phyloP scores from a whole-genome alignment of 2,113 vertebrate species.

The Speoplatyrhinus poulsoni region DNA sequence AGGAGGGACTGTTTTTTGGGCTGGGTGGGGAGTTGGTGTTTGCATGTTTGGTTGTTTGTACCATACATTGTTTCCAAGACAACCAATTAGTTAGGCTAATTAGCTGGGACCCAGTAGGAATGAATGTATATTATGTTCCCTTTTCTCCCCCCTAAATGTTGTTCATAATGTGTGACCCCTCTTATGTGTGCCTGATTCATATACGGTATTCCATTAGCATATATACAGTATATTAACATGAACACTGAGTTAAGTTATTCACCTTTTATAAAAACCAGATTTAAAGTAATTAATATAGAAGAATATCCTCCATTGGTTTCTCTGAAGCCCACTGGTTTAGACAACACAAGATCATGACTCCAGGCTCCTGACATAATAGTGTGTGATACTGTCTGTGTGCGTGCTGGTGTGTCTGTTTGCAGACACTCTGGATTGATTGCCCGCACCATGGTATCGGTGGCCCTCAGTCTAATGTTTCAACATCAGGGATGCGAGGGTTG shows the following conservation, averaged over 20 bases:
- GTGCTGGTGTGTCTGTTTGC: not conserved
- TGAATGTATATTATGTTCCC: not conserved
- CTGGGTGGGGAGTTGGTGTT: not conserved
- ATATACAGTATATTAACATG: slow-evolving; percentile 27
- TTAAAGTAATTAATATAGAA: too few species aligned
- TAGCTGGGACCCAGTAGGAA: not conserved
- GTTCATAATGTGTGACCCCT: not conserved
- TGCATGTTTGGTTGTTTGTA: not conserved
- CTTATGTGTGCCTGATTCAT: slow-evolving; percentile 34
- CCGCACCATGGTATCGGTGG: slow-evolving; percentile 47
- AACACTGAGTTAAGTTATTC: not conserved
- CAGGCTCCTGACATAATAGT: too few species aligned
- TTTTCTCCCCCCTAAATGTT: too few species aligned
- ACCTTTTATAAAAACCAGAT: too few species aligned
- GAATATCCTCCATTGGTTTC: too few species aligned
- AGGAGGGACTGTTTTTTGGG: not conserved
- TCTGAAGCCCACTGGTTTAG: too few species aligned
- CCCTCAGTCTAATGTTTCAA: slow-evolving; percentile 58
- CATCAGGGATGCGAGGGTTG: slow-evolving; percentile 43
- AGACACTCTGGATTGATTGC: slow-evolving; percentile 57
- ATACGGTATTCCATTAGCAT: too few species aligned
- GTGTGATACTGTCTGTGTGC: slow-evolving; percentile 7
- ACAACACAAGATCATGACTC: too few species aligned
- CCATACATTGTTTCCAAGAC: not conserved
- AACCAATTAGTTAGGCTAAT: not conserved